Conservation (phyloP, 2,888 invertebrate genomes). For the Meiosimyza platycephala region DNA sequence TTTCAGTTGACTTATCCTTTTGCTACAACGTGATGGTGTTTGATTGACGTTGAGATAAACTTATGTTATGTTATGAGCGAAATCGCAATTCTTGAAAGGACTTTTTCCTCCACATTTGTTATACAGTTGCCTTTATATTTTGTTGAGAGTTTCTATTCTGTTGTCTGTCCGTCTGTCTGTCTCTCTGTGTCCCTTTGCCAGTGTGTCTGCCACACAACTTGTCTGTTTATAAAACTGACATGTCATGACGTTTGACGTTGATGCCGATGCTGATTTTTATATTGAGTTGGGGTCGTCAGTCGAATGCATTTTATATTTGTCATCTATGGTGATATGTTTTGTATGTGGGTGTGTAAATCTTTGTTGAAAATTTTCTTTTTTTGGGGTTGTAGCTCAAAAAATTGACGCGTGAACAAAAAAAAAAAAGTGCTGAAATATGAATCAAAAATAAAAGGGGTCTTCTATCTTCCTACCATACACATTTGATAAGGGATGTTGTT, state of each 20-base stretch:
- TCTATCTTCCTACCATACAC: not conserved
- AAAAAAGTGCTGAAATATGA: constrained; percentile 3
- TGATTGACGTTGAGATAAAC: too few relatives aligned
- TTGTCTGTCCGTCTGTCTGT: too few relatives aligned
- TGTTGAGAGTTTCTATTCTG: too few relatives aligned
- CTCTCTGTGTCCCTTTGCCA: too few relatives aligned
- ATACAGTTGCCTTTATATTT: too few relatives aligned
- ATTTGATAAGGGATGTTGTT: constrained; percentile 1
- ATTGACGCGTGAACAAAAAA: constrained; percentile 18
- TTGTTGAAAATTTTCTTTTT: not conserved
- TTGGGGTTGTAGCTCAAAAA: constrained; percentile 21
- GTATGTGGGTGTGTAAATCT: not conserved
- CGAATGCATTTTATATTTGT: too few relatives aligned
- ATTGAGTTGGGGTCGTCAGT: constrained; percentile 24
- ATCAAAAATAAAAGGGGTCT: not conserved
- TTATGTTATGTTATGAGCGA: too few relatives aligned
- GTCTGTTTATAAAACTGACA: not conserved
- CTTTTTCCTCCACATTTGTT: too few relatives aligned
- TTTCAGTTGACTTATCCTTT: too few relatives aligned
- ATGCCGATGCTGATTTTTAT: constrained; percentile 18
- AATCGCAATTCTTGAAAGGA: too few relatives aligned
- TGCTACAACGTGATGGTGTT: too few relatives aligned
- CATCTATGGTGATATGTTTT: not conserved
- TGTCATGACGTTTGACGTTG: constrained; percentile 7
- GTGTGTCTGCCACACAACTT: too few relatives aligned